Evolutionary conservation across 2,113 vertebrate genomes (phyloP), one percentile per base, ranked within the genome.

Genomic region (Apistogramma diplotaenia): DNA sequence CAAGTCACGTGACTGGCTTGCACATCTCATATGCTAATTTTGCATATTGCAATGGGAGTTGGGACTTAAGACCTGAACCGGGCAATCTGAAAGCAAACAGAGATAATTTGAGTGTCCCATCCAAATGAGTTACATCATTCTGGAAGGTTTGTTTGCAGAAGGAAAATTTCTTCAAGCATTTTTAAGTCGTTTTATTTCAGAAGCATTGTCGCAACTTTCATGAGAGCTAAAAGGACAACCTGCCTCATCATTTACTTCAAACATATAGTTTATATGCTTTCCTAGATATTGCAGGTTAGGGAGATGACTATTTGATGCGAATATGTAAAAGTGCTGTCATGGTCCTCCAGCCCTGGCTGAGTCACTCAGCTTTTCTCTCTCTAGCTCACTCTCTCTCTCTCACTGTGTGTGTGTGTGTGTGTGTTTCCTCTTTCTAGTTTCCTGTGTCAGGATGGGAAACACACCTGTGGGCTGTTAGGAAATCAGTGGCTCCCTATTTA

Each of bases 31-130:
- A 86, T 82, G 82, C 40, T 77, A 87, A 85, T 85, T 51, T 70
- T 46, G 72, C 33, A 87, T 87, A 82, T 79, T 89, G 76, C 71
- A 60, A 59, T 51, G 87, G 76, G 87, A 85, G 62, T 57, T 86
- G 78, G 78, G 81, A 73, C 55, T 18, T 27, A 19, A 43, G 21
- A 80, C 53, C 40, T 55, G 79, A 85, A 79, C 76, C 43, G 73
- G 40, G 72, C 25, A 80, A 80, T 76, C 60, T 82, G 72, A 85
- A 81, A 84, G 74, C 70, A 78, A 89, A 74, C 74, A 33, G 35
- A 82, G 55, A 49, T 79, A 46, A 79, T 82, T 56, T 51, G 55
- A 83, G 46, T 71, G 29, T 67, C 23, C 57, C 2, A 35, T 85
- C 54, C 18, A 70, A 59, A 67, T 74, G 46, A 67, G 46, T 70